Base-by-base conservation (phyloP, 2,113 vertebrate genomes). In the Corvus cornix region DNA sequence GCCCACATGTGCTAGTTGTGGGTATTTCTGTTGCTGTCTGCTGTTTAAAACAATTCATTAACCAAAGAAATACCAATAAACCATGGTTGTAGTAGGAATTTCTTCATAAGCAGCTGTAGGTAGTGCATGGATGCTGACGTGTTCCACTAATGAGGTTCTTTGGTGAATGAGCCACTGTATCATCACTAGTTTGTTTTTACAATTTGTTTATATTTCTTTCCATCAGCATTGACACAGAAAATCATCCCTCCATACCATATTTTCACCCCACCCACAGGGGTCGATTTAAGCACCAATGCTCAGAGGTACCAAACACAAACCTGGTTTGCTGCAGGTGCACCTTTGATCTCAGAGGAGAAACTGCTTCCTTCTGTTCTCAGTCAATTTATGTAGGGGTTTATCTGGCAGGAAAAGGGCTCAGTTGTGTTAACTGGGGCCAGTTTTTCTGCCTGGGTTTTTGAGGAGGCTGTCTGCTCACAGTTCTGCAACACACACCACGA, bases 1-100 rank as follows among this genome's bases (percentile, higher is more conserved):
- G 97, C 98, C 99, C 98, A 98, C 97, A 98, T 98, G 98, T 99
- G 98, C 99, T 98, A 98, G 98, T 89, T 97, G 97, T 98, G 98
- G 98, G 98, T 97, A 37, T 98, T 97, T 98, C 98, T 98, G 98
- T 98, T 98, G 98, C 98, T 99, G 94, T 99, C 98, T 98, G 98
- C 99, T 99, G 95, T 98, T 87, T 98, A 89, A 95, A 98, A 98
- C 98, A 98, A 98, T 98, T 98, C 99, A 99, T 99, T 99, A 99
- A 99, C 99, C 98, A 98, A 98, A 98, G 97, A 98, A 97, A 97
- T 96, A 92, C 95, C 97, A 95, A 97, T 96, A 92, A 97, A 97
- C 95, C 37, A 73, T 98, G 98, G 97, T 97, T 95, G 92, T 94
- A 91, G 97, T 96, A 95, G 95, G 97, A 97, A 84, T 88, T 87